A percentile compares a stretch with the other conserved stretches of the same genome.
phyloP scores from a whole-genome alignment of 1,140 invertebrate genomes.

The Drosophila mauritiana region DNA sequence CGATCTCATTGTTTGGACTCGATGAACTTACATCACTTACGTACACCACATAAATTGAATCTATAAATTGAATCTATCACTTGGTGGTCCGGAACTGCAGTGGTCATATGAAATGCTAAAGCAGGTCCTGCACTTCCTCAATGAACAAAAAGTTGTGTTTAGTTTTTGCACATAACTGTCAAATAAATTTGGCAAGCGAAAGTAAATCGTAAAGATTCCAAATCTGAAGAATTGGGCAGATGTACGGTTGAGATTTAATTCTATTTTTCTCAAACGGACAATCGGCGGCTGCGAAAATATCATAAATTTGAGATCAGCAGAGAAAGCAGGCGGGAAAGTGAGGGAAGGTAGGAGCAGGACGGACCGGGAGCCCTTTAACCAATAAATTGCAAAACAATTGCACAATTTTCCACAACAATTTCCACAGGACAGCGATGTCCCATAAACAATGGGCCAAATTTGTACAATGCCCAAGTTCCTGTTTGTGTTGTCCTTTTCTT shows the following conservation, averaged over 20 bases:
- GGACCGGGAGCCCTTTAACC: conserved; percentile 59
- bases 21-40: conserved; percentile 8
- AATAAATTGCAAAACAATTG: conserved; percentile 84
- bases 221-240: conserved; percentile 19
- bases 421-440: conserved; percentile 50
- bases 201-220: conserved; percentile 19
- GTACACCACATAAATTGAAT: conserved; percentile 1
- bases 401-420: conserved; percentile 83
- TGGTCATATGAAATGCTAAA: background rate
- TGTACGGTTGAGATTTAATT: conserved; percentile 24
- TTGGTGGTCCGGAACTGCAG: conserved; percentile 36
- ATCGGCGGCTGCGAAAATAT: conserved; percentile 43
- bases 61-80: conserved; percentile 10
- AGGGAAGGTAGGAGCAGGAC: background rate
- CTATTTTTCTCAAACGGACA: conserved; percentile 25
- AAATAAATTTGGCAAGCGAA: conserved; percentile 43
- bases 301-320: conserved; percentile 51
- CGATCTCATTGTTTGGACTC: background rate
- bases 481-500: conserved; percentile 75
- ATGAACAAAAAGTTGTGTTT: background rate
- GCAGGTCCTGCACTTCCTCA: conserved; percentile 28
- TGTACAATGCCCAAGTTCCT: conserved; percentile 51
- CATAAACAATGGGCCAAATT: conserved; percentile 78
- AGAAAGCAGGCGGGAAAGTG: conserved; percentile 12
- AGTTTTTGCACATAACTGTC: conserved; percentile 23